phyloP scores from a whole-genome alignment of 2,113 vertebrate species.

The Ophthalmolycus amberensis region DNA sequence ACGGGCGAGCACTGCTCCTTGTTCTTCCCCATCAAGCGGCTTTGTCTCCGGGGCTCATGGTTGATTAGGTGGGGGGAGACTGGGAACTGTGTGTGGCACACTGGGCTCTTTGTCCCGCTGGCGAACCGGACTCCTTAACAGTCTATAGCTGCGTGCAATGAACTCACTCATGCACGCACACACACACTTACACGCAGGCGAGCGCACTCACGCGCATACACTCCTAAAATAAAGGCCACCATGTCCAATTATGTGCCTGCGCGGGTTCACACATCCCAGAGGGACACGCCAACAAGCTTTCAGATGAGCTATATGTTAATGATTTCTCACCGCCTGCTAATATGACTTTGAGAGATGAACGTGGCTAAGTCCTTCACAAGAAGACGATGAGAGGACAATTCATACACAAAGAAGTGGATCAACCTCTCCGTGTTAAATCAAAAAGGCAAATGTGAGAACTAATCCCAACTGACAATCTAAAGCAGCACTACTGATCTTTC shows the following conservation, averaged over 20 bases:
- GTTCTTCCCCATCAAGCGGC: conserved; percentile 60
- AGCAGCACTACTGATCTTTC: conserved; percentile 9
- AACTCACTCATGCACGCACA: conserved; percentile 53
- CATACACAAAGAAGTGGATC: background rate
- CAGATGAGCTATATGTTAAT: conserved; percentile 37
- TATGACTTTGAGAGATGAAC: conserved; percentile 39
- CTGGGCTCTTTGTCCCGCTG: conserved; percentile 72
- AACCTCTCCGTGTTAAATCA: background rate
- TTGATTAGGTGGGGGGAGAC: conserved; percentile 76
- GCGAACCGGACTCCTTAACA: conserved; percentile 70
- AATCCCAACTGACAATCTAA: conserved; percentile 28
- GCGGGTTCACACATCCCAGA: conserved; percentile 47
- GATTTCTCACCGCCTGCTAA: conserved; percentile 25
- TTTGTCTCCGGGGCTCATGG: conserved; percentile 77
- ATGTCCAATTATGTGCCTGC: conserved; percentile 56
- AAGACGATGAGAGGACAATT: conserved; percentile 3
- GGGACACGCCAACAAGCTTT: conserved; percentile 14
- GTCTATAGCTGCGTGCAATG: conserved; percentile 71
- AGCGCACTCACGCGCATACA: background rate
- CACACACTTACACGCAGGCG: conserved; percentile 25
- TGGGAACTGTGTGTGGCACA: conserved; percentile 71
- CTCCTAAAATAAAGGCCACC: conserved; percentile 46
- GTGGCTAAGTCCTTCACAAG: background rate
- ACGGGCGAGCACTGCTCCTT: conserved; percentile 44
- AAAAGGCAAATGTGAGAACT: background rate